phyloP scores from a whole-genome alignment of 2,113 vertebrate species.

The Caretta caretta region DNA sequence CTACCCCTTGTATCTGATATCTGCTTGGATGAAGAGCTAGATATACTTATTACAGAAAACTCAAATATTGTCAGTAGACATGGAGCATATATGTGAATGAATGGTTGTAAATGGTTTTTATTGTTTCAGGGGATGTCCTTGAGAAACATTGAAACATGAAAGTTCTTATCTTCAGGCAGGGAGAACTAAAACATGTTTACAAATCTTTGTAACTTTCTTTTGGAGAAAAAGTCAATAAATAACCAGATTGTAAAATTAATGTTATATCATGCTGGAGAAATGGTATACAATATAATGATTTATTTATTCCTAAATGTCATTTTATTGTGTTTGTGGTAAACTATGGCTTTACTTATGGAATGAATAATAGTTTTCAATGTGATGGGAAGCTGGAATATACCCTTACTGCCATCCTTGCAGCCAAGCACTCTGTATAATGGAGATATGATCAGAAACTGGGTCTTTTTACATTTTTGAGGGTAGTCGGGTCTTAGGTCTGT shows the following conservation, averaged over 20 bases:
- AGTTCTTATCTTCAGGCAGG: accelerated
- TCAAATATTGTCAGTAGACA: not conserved
- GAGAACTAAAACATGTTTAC: not conserved
- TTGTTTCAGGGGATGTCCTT: accelerated
- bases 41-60: too few relatives aligned
- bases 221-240: not conserved
- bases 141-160: not conserved
- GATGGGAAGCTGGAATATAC: not conserved
- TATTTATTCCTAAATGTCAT: not conserved
- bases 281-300: not conserved
- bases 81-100: not conserved
- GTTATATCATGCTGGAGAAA: not conserved
- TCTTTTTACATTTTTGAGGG: not conserved
- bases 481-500: not conserved
- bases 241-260: not conserved
- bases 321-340: not conserved
- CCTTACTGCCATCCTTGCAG: not conserved
- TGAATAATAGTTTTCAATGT: accelerated
- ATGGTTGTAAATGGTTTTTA: not conserved
- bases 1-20: not conserved
- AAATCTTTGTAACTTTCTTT: not conserved
- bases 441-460: not conserved
- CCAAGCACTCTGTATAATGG: not conserved
- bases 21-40: not conserved
- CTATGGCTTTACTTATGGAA: not conserved